These are phyloP conservation scores for Calyptommatus sinebrachiatus DNA, from an alignment of 2,113 vertebrate species.

Conservation along the genomic window DNA sequence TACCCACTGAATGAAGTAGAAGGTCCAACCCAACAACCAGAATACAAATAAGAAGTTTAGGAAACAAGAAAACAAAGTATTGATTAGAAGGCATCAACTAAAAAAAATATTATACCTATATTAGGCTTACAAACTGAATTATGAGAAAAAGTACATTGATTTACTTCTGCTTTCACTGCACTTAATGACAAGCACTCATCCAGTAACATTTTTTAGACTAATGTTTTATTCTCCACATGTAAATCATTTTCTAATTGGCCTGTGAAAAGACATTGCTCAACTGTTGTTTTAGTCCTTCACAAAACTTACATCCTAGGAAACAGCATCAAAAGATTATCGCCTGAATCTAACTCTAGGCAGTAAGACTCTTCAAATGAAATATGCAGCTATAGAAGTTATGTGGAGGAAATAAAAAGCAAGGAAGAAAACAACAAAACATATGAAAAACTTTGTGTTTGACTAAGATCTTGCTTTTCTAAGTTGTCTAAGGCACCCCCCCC, in stretches of 20 bases:
- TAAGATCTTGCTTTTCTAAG: neutral
- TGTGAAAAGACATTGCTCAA: neutral
- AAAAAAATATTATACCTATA: neutral
- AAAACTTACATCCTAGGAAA: constrained; percentile 1
- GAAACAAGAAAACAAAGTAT: neutral
- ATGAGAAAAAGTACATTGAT: neutral
- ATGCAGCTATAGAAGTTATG: neutral
- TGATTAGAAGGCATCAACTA: neutral
- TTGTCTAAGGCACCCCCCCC: neutral
- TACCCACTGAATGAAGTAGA: neutral
- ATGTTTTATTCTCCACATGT: neutral
- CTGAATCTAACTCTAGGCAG: constrained; percentile 18
- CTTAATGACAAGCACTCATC: neutral
- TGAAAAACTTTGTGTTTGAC: neutral
- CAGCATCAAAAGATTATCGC: constrained; percentile 6
- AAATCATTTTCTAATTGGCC: neutral
- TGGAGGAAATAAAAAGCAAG: neutral
- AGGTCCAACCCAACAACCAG: neutral
- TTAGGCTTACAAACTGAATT: neutral
- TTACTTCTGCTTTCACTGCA: neutral
- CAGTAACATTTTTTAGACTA: neutral
- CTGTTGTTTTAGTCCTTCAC: neutral
- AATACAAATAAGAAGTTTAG: neutral
- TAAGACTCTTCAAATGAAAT: constrained; percentile 4
- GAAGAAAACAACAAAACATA: neutral